Conservation (phyloP, 2,888 invertebrate genomes). For the Drosophila setosimentum region DNA sequence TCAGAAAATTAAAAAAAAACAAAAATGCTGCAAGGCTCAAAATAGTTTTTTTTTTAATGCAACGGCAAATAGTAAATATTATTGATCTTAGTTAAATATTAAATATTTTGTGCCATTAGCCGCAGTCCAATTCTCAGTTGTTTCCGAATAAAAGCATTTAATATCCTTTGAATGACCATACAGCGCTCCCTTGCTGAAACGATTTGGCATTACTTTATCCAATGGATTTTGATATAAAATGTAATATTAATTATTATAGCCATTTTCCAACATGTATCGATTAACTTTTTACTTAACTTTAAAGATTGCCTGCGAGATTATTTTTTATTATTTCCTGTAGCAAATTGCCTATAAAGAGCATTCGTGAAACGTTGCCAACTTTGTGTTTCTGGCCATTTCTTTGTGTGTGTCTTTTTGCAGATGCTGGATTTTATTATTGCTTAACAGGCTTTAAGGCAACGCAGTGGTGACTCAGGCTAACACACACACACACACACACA, state of each 20-base stretch:
- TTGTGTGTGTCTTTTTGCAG: conserved; percentile 15
- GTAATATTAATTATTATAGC: not conserved
- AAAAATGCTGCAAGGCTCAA: not conserved
- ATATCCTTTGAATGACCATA: not conserved
- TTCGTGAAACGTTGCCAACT: conserved; percentile 3
- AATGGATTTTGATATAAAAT: not conserved
- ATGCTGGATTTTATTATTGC: conserved; percentile 52
- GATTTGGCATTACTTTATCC: not conserved
- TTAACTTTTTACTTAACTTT: not conserved
- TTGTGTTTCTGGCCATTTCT: conserved; percentile 1
- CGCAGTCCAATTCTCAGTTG: not conserved
- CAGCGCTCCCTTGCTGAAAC: not conserved
- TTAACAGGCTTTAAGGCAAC: conserved; percentile 54
- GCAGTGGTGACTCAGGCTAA: conserved; percentile 4
- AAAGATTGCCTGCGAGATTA: not conserved
- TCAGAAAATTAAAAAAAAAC: conserved; percentile 5
- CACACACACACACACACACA: conserved; percentile 25
- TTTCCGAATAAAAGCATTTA: not conserved
- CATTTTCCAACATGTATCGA: not conserved
- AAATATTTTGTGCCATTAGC: not conserved
- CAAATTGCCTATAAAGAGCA: conserved; percentile 16
- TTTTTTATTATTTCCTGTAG: not conserved
- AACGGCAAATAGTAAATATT: not conserved
- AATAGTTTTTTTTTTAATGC: conserved; percentile 1
- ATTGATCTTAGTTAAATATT: not conserved